Evolutionary conservation across 2,888 invertebrate species (phyloP).

Genomic region (Athetis lepigone): DNA sequence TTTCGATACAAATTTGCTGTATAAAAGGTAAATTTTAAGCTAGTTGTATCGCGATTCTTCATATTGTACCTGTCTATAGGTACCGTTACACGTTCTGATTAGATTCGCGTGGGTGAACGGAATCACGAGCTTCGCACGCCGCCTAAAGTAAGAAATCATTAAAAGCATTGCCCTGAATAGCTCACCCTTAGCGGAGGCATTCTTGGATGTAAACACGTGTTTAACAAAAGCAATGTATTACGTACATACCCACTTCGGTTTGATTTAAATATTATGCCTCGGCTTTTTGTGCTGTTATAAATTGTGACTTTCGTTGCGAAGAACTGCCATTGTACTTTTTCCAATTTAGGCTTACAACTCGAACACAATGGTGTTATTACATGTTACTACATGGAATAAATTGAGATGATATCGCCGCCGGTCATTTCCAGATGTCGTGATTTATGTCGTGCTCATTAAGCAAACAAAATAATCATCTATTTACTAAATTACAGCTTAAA

Average conservation of each 20-base stretch:
- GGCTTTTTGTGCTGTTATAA: neutral
- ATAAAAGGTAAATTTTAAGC: slow-evolving; percentile 34
- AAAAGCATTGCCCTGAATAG: slow-evolving; percentile 48
- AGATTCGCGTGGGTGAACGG: slow-evolving; percentile 29
- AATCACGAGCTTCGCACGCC: slow-evolving; percentile 27
- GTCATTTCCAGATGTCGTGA: neutral
- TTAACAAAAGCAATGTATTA: slow-evolving; percentile 13
- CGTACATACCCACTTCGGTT: slow-evolving; percentile 3
- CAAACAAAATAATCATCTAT: neutral
- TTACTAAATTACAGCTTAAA: neutral
- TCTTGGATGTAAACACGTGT: slow-evolving; percentile 26
- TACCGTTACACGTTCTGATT: slow-evolving; percentile 38
- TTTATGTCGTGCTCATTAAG: too few species aligned
- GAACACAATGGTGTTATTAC: neutral
- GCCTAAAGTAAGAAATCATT: slow-evolving; percentile 45
- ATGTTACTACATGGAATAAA: neutral
- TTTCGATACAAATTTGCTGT: slow-evolving; percentile 30
- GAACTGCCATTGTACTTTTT: neutral
- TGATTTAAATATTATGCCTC: neutral
- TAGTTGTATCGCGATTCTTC: slow-evolving; percentile 41
- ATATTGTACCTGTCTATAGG: slow-evolving; percentile 8
- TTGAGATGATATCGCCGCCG: neutral
- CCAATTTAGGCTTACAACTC: neutral
- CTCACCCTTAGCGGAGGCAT: slow-evolving; percentile 12
- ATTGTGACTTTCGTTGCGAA: neutral